Base-by-base conservation (phyloP, 2,113 vertebrate genomes). In the Lasiurus borealis region DNA sequence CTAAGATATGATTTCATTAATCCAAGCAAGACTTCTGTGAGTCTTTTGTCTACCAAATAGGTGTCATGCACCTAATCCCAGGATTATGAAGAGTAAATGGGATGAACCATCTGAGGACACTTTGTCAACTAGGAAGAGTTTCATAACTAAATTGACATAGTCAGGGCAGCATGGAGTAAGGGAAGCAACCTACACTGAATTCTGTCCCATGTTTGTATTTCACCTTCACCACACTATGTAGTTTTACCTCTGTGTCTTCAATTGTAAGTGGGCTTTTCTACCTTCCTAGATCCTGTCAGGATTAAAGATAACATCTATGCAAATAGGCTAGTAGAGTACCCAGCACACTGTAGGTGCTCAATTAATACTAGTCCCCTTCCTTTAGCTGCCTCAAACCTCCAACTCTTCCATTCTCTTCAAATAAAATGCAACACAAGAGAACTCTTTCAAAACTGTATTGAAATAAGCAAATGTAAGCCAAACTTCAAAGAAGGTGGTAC, bases 381-480 rank as follows among this genome's bases (percentile, higher is more conserved):
- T 87, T 93, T 48, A 86, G 21, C 72, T 34, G 21, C n/a, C 46
- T 92, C n/a, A 90, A 85, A 91, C 14, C 21, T 92, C 62, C n/a
- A 77, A n/a, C 50, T 54, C 31, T 84, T 95, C 88, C 23, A 57
- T 59, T 87, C 75, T 89, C 19, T 91, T 87, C 36, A 40, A 64
- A 59, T 88, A 64, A 72, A 69, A 29, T 7, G 6, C 25, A 88
- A 94, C 23, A 80, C 1, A 62, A 54, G 25, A 18, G 6, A 59
- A 86, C 88, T 12, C 3, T 3, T 81, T 93, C 84, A 29, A 96
- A 78, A 71, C 11, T 13, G 11, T 40, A 40, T 40, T 40, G 78
- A 94, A 95, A 95, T 81, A 93, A 77, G 18, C n/a, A 68, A 85
- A 25, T 59, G 88, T 81, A 92, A 73, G n/a, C 3, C 13, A 80